phyloP scores from a whole-genome alignment of 2,113 vertebrate species.

The Addax nasomaculatus region DNA sequence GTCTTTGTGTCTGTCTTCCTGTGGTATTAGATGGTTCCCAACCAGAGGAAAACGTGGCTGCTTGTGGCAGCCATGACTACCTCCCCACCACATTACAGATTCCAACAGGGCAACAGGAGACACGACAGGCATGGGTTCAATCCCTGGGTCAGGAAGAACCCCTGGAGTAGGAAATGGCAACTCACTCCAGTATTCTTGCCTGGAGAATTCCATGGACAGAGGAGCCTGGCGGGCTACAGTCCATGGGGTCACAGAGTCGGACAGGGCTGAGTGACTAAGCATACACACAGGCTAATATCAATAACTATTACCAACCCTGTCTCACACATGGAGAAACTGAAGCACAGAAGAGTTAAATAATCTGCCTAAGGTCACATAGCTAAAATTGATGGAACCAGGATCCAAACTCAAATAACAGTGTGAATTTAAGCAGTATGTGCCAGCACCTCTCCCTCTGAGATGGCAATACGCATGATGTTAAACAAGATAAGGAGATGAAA shows the following conservation, averaged over 20 bases:
- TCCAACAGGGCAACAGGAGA: background rate
- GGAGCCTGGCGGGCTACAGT: background rate
- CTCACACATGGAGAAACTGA: background rate
- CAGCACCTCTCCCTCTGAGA: background rate
- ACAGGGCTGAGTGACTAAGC: background rate
- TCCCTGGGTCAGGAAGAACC: background rate
- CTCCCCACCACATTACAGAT: background rate
- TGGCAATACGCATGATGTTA: background rate
- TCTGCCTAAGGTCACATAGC: background rate
- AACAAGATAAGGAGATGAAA: background rate
- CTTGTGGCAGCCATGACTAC: background rate
- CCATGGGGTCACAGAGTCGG: accelerated
- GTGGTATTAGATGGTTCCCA: background rate
- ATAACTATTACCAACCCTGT: background rate
- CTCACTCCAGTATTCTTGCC: background rate
- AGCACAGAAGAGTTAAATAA: background rate
- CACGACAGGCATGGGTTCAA: background rate
- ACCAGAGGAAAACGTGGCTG: background rate
- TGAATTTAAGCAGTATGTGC: background rate
- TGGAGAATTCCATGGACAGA: background rate
- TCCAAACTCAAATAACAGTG: background rate
- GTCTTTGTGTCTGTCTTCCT: background rate
- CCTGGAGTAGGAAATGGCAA: background rate
- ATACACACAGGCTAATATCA: background rate
- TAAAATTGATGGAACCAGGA: background rate